Conservation (phyloP, 1,140 invertebrate genomes). For the Leptinotarsa texana region DNA sequence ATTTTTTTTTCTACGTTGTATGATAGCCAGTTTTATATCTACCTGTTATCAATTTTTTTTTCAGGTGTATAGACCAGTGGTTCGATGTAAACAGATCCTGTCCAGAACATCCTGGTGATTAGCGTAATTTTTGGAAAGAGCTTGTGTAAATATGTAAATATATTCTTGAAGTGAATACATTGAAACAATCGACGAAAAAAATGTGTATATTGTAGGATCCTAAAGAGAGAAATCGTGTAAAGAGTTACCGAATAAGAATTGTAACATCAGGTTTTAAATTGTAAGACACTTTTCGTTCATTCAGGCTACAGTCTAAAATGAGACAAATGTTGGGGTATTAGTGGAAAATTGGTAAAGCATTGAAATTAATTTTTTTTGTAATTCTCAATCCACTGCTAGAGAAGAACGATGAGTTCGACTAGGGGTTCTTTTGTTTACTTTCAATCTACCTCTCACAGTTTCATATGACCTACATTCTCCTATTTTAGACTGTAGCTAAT, state of each 20-base stretch:
- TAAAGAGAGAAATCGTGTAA: slow-evolving; percentile 21
- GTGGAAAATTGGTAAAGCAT: too few species aligned
- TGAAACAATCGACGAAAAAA: slow-evolving; percentile 7
- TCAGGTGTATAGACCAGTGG: slow-evolving; percentile 94
- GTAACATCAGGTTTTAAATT: not conserved
- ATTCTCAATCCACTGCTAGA: too few species aligned
- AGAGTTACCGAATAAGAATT: slow-evolving; percentile 3
- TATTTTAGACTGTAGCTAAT: too few species aligned
- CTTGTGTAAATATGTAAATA: slow-evolving; percentile 37
- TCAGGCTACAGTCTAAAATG: not conserved
- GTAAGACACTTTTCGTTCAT: not conserved
- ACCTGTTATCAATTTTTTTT: slow-evolving; percentile 47
- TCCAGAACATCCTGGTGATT: slow-evolving; percentile 94
- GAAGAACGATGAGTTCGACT: too few species aligned
- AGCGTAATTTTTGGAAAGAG: slow-evolving; percentile 53
- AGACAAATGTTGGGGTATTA: not conserved
- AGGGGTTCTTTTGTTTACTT: too few species aligned
- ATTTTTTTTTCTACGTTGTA: not conserved
- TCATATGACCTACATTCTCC: too few species aligned
- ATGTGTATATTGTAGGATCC: slow-evolving; percentile 29
- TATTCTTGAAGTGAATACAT: slow-evolving; percentile 27
- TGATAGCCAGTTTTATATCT: too few species aligned
- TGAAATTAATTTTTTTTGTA: too few species aligned
- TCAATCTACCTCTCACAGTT: too few species aligned
- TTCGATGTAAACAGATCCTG: slow-evolving; percentile 96